Evolutionary conservation across 35 echinoderm and acorn worm species (phyloP).

Genomic region (Acanthaster planci): DNA sequence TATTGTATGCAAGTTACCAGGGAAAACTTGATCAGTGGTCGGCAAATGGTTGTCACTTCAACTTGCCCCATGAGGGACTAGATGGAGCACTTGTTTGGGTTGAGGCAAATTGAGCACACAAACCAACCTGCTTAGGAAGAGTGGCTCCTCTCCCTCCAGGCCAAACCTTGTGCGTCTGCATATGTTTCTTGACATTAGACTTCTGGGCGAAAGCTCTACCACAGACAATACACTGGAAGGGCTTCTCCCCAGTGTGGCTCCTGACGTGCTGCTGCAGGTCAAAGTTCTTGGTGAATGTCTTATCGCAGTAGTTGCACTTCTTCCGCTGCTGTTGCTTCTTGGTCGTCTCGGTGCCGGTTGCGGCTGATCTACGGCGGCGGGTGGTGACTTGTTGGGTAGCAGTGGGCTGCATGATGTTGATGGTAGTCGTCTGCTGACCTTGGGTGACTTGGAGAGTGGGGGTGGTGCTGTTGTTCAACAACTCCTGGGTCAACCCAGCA

Average conservation of each 20-base stretch:
- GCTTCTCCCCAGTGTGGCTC: constrained; percentile 63
- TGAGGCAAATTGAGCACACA: no score
- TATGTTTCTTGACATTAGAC: constrained; percentile 68
- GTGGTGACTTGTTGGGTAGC: constrained; percentile 41
- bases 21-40: no score
- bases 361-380: constrained; percentile 3
- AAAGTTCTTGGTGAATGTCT: constrained; percentile 59
- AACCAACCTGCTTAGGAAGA: constrained; percentile 69
- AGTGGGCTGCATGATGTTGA: constrained; percentile 39
- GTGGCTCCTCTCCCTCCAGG: constrained; percentile 82
- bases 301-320: constrained; percentile 59
- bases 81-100: no score
- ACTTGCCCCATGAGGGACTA: no score
- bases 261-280: constrained; percentile 58
- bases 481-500: not conserved
- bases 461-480: constrained; percentile 1
- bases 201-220: constrained; percentile 69
- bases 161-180: constrained; percentile 76
- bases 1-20: no score
- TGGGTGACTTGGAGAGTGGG: not conserved
- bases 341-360: not conserved
- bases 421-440: constrained; percentile 11
- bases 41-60: no score
- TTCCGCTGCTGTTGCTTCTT: not conserved
- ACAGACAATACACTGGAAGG: constrained; percentile 63